Percentiles rank a stretch among this genome's conserved stretches.
These are phyloP conservation scores for Hephaestus fuliginosus DNA, from an alignment of 2,797 vertebrate genomes.

Conservation along the genomic window DNA sequence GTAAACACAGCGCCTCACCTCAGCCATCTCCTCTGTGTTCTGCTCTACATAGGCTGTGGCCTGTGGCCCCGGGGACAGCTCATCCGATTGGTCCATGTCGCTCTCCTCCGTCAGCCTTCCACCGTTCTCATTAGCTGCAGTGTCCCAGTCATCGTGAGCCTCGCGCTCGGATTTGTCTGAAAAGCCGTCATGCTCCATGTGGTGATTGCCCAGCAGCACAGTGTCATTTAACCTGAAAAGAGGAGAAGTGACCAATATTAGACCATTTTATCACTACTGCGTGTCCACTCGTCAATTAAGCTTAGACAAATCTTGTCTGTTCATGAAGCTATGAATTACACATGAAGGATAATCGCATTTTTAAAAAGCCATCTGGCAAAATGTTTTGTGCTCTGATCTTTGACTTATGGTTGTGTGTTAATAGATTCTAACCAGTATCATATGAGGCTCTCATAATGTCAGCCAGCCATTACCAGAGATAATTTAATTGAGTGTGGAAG, in stretches of 20 bases:
- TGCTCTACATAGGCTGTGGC: slow-evolving; percentile 94
- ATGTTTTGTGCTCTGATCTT: neutral
- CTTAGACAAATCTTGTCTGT: neutral
- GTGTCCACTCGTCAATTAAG: neutral
- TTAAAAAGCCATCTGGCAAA: slow-evolving; percentile 3
- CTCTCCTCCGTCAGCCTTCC: slow-evolving; percentile 91
- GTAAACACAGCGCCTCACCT: slow-evolving; percentile 83
- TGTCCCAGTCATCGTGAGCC: slow-evolving; percentile 91
- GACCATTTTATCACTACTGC: neutral
- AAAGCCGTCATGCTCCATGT: slow-evolving; percentile 92
- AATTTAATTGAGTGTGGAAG: neutral
- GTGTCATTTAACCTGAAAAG: slow-evolving; percentile 89
- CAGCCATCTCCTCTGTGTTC: slow-evolving; percentile 92
- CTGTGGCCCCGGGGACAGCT: slow-evolving; percentile 81
- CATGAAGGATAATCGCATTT: neutral
- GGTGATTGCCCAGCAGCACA: slow-evolving; percentile 86
- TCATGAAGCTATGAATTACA: neutral
- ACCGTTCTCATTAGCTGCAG: slow-evolving; percentile 87
- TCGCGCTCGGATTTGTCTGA: slow-evolving; percentile 96
- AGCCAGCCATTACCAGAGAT: neutral
- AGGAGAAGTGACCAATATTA: slow-evolving; percentile 39
- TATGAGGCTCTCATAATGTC: neutral
- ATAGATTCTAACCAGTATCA: neutral
- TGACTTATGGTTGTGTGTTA: neutral
- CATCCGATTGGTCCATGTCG: slow-evolving; percentile 92